These are phyloP conservation scores for Podotricha telesiphe DNA, from an alignment of 2,888 invertebrate genomes.

Conservation along the genomic window DNA sequence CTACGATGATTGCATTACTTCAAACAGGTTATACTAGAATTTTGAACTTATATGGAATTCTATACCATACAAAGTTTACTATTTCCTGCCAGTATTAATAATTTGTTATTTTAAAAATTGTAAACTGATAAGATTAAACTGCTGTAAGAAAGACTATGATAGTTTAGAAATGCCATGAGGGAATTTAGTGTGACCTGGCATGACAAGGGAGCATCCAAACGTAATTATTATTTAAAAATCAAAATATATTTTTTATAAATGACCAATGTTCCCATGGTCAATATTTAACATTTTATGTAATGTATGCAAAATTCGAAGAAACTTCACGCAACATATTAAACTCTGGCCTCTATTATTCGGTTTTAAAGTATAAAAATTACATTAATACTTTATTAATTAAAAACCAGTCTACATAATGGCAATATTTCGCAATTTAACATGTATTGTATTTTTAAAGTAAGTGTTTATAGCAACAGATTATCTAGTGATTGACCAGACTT, in stretches of 20 bases:
- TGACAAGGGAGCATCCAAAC: no score
- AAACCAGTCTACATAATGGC: conserved; percentile 4
- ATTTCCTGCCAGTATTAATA: conserved; percentile 4
- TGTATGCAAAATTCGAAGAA: background rate
- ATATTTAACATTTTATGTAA: no score
- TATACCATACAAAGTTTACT: conserved; percentile 7
- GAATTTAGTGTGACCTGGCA: background rate
- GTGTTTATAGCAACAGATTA: conserved; percentile 38
- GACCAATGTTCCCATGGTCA: no score
- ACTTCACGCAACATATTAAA: background rate
- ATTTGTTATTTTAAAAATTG: background rate
- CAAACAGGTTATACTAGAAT: conserved; percentile 21
- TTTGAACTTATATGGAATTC: conserved; percentile 14
- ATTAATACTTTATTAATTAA: background rate
- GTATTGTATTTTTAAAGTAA: background rate
- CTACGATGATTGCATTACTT: conserved; percentile 16
- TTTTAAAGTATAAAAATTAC: background rate
- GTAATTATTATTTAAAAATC: background rate
- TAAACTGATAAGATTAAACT: background rate
- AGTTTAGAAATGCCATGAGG: background rate
- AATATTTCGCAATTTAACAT: background rate
- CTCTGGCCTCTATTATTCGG: conserved; percentile 4
- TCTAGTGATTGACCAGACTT: conserved; percentile 44
- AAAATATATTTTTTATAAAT: no score
- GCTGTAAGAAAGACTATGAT: background rate